Evolutionary conservation across 2,888 invertebrate species (phyloP).

Genomic region (Polydrusus cervinus): DNA sequence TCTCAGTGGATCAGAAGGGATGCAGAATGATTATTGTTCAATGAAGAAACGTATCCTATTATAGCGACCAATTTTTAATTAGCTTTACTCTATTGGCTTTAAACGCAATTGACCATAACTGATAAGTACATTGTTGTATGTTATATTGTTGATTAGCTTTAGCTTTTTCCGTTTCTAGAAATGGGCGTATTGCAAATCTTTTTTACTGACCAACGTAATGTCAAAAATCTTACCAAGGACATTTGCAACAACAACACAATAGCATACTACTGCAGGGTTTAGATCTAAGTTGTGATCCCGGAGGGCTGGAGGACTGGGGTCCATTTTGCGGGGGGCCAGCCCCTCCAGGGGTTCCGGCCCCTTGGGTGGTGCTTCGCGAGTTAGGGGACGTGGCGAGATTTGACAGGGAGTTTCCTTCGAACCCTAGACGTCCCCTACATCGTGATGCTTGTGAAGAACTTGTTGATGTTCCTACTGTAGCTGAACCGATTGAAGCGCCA

Average conservation of each 20-base stretch:
- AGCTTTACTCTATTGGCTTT: too few species aligned
- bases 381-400: slow-evolving; percentile 67
- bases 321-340: slow-evolving; percentile 65
- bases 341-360: slow-evolving; percentile 57
- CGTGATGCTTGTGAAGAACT: slow-evolving; percentile 60
- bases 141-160: too few species aligned
- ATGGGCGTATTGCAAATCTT: too few species aligned
- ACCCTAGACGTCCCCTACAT: slow-evolving; percentile 66
- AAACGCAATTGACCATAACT: too few species aligned
- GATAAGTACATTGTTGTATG: too few species aligned
- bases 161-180: too few species aligned
- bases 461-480: slow-evolving; percentile 65
- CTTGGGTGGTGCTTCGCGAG: slow-evolving; percentile 62
- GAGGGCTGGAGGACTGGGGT: slow-evolving; percentile 63
- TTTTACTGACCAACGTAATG: neutral
- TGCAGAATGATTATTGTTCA: too few species aligned
- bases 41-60: too few species aligned
- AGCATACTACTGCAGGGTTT: slow-evolving; percentile 80
- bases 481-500: slow-evolving; percentile 52
- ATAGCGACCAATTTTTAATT: too few species aligned
- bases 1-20: too few species aligned
- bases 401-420: slow-evolving; percentile 65
- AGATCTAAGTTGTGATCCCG: slow-evolving; percentile 70
- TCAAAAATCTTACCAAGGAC: slow-evolving; percentile 75
- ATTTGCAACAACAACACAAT: slow-evolving; percentile 83